Conservation (phyloP, 2,113 vertebrate species). For the Solea solea region DNA sequence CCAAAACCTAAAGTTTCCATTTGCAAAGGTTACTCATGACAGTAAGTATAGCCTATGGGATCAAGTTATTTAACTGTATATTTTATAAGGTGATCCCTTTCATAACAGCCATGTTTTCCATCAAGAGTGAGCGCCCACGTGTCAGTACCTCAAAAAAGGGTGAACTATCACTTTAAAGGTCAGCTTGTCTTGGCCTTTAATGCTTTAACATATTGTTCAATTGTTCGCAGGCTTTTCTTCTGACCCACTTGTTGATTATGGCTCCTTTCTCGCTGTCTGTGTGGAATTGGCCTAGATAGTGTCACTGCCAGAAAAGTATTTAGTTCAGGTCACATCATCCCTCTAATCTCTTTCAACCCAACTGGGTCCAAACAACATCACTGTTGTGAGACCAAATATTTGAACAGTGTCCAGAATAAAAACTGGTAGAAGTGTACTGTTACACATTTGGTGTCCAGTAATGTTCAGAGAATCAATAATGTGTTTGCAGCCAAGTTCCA, state of each 20-base stretch:
- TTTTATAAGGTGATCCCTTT: too few relatives aligned
- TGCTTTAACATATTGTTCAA: not conserved
- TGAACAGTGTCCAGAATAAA: slow-evolving; percentile 1
- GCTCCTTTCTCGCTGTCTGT: slow-evolving; percentile 23
- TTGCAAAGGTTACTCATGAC: too few relatives aligned
- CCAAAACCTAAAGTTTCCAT: too few relatives aligned
- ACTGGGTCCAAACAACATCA: slow-evolving; percentile 44
- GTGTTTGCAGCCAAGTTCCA: not conserved
- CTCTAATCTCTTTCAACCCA: slow-evolving; percentile 49
- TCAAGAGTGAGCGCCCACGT: too few relatives aligned
- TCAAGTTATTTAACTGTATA: too few relatives aligned
- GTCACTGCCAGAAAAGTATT: slow-evolving; percentile 54
- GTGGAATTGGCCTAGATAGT: slow-evolving; percentile 60
- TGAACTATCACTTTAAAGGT: not conserved
- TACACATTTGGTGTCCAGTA: slow-evolving; percentile 10
- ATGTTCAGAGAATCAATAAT: slow-evolving; percentile 10
- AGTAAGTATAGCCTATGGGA: too few relatives aligned
- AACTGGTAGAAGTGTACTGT: not conserved
- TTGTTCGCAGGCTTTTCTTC: slow-evolving; percentile 1
- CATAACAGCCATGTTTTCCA: too few relatives aligned
- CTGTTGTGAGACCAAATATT: slow-evolving; percentile 44
- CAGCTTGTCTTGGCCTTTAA: not conserved
- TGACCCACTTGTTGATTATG: slow-evolving; percentile 55
- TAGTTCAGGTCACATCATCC: slow-evolving; percentile 56
- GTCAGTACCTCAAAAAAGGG: not conserved